Evolutionary conservation across 2,113 vertebrate genomes (phyloP).

Genomic region (Nicator chloris): DNA sequence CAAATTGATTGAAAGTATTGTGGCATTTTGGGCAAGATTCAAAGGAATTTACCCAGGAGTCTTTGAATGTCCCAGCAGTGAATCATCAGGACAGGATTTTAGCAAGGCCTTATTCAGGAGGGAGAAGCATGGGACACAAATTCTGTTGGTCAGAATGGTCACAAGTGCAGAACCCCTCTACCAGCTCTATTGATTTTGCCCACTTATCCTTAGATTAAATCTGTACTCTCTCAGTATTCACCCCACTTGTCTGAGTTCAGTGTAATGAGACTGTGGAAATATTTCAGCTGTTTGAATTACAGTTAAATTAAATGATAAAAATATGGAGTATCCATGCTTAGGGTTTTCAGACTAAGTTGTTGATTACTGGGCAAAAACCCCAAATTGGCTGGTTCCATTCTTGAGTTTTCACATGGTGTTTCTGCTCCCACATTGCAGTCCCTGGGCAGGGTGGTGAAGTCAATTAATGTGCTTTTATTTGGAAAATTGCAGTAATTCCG

Average conservation of each 20-base stretch:
- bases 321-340: background rate
- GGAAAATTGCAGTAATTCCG: background rate
- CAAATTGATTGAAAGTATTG: background rate
- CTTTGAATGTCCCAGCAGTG: background rate
- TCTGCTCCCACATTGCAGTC: background rate
- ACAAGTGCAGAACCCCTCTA: background rate
- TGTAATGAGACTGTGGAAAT: background rate
- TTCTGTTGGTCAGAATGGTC: background rate
- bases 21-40: background rate
- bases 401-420: background rate
- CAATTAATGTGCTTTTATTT: background rate
- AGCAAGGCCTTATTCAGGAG: background rate
- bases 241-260: background rate
- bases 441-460: background rate
- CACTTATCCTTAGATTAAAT: background rate
- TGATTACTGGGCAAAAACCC: background rate
- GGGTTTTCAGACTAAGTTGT: background rate
- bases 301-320: background rate
- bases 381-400: background rate
- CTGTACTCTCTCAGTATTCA: fast-evolving
- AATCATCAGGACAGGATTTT: background rate
- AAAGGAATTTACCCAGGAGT: background rate
- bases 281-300: background rate
- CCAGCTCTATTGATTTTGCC: background rate
- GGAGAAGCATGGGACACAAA: background rate